phyloP scores from a whole-genome alignment of 2,113 vertebrate species.

The Gymnorhina tibicen region DNA sequence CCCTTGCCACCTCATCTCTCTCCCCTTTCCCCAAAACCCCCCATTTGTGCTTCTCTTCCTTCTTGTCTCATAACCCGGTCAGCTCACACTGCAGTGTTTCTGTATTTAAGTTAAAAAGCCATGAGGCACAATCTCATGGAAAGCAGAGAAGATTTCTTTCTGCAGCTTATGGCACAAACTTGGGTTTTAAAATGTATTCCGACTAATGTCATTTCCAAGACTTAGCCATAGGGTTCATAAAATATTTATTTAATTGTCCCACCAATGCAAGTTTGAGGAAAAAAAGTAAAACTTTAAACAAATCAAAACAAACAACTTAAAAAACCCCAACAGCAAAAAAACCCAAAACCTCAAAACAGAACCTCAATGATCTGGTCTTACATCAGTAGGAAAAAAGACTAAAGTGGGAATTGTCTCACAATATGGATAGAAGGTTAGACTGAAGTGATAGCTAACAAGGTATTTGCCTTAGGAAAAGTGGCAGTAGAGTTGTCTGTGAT shows the following conservation, averaged over 20 bases:
- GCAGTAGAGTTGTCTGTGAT: background rate
- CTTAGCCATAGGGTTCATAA: background rate
- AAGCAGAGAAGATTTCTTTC: background rate
- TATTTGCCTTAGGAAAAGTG: background rate
- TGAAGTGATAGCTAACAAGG: background rate
- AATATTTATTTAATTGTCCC: background rate
- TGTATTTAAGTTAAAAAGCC: background rate
- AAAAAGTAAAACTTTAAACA: background rate
- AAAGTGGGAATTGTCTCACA: background rate
- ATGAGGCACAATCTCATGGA: background rate
- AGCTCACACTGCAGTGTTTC: background rate
- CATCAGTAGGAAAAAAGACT: background rate
- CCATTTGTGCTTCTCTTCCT: background rate
- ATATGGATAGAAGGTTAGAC: background rate
- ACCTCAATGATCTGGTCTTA: background rate
- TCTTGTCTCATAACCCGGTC: background rate
- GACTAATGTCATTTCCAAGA: background rate
- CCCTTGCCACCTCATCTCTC: background rate
- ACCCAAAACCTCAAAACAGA: background rate
- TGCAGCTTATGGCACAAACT: background rate
- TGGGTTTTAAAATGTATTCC: background rate
- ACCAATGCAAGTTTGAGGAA: background rate
- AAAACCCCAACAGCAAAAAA: rapidly evolving
- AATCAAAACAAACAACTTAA: background rate
- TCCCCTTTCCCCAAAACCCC: background rate